Evolutionary conservation across 1,140 invertebrate genomes (phyloP), one percentile per base, ranked within the genome.

Genomic region (Danaus plexippus): DNA sequence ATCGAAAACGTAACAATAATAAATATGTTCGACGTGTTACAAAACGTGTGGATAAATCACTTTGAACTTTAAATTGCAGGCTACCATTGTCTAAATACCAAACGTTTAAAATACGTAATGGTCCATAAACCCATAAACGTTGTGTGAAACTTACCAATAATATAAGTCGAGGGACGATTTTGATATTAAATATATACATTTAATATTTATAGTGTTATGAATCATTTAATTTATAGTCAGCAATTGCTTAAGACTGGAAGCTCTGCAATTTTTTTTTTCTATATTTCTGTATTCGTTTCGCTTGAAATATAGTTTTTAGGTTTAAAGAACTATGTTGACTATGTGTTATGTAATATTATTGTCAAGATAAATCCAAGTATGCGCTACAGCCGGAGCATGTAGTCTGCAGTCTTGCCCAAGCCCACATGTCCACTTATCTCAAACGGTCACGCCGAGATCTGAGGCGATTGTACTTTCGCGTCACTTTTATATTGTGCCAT

Each of bases 401-500:
- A 32, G 22, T 32, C 22, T 32, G 22, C 22, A 32, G 22, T 32
- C 66, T 73, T 67, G 64, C 67, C 71, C 64, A 74, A 75, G 59
- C 66, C 57, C 76, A 79, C 74, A 79, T 77, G 76, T 75, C 73
- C 74, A 79, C 66, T 77, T 79, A 79, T 77, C 72, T 75, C 55
- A 64, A 67, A 67, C 70, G 68, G 73, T 77, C 76, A 79, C 74
- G 76, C 74, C 65, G 43, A 71, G 71, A 75, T 75, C 67, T 52
- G 12, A 55, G 52, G 54, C 67, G 73, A 77, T 77, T 71, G 70
- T 74, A 69, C 72, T 72, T 72, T 71, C 69, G 71, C 71, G 71
- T 67, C 64, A 71, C 68, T 72, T 71, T 74, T 74, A 77, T 72
- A 73, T 72, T 59, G 59, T 78, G 22, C 22, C 64, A 60, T 63